These are phyloP conservation scores for Herpetotheres cachinnans DNA, from an alignment of 2,113 vertebrate genomes.

Conservation along the genomic window DNA sequence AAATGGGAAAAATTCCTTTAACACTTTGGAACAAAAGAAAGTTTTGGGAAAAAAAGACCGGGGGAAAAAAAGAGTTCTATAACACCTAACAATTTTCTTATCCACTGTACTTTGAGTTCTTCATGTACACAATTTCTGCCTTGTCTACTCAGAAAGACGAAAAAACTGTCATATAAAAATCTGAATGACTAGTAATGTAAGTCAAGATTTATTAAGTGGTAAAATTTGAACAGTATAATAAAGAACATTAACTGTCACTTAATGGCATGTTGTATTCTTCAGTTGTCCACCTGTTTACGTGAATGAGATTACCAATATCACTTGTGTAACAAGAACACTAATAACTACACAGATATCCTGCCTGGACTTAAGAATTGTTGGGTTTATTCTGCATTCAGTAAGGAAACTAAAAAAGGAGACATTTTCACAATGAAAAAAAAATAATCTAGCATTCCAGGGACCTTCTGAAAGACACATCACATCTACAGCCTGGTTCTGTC, in stretches of 20 bases:
- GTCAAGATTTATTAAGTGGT: not conserved
- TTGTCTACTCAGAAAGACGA: not conserved
- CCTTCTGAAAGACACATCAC: not conserved
- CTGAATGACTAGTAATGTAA: not conserved
- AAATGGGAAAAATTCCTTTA: not conserved
- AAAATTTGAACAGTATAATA: not conserved
- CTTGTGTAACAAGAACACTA: not conserved
- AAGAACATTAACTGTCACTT: not conserved
- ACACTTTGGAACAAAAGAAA: not conserved
- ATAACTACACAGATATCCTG: not conserved
- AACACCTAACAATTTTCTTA: not conserved
- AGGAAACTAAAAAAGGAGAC: not conserved
- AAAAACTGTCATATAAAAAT: not conserved
- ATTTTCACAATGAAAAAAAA: not conserved
- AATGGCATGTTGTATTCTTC: not conserved
- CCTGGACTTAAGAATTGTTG: not conserved
- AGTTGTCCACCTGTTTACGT: not conserved
- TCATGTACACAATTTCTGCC: not conserved
- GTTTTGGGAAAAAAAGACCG: not conserved
- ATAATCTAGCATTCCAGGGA: not conserved
- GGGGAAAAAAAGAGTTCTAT: accelerated
- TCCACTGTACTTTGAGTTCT: not conserved
- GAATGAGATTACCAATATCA: not conserved
- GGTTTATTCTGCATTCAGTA: not conserved
- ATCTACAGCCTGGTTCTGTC: not conserved